phyloP scores from a whole-genome alignment of 2,797 vertebrate species.

The Dendrocincla tyrannina region DNA sequence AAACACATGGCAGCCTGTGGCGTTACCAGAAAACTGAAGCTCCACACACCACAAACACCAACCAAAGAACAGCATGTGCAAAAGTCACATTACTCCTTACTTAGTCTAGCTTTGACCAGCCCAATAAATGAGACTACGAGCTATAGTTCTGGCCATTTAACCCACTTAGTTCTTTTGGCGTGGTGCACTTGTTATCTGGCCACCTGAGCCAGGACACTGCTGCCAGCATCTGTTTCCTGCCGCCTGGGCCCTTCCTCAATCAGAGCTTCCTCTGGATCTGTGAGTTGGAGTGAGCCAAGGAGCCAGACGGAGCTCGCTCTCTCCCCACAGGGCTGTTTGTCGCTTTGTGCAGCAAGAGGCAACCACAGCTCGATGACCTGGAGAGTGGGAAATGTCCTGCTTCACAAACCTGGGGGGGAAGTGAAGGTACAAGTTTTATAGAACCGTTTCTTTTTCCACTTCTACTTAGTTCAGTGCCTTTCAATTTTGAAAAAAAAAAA shows the following conservation, averaged over 20 bases:
- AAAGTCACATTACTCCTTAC: neutral
- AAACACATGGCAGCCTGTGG: neutral
- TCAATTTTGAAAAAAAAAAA: neutral
- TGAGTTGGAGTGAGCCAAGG: neutral
- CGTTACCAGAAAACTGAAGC: neutral
- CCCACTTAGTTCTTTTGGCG: constrained; percentile 35
- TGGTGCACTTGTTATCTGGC: constrained; percentile 8
- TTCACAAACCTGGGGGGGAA: neutral
- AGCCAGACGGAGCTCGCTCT: accelerated
- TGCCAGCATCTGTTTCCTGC: constrained; percentile 55
- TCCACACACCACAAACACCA: neutral
- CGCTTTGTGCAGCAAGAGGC: constrained; percentile 20
- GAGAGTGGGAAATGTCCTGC: neutral
- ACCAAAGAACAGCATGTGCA: neutral
- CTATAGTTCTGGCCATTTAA: neutral
- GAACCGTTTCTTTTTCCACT: neutral
- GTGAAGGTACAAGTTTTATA: neutral
- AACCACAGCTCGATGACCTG: neutral
- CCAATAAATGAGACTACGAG: neutral
- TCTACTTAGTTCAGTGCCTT: neutral
- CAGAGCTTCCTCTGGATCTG: neutral
- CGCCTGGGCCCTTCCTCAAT: constrained; percentile 31
- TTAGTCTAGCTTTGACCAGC: neutral
- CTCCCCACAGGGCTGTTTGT: neutral
- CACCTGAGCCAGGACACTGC: constrained; percentile 51